phyloP scores from a whole-genome alignment of 1,140 invertebrate species.

The Temnothorax curvispinosus region DNA sequence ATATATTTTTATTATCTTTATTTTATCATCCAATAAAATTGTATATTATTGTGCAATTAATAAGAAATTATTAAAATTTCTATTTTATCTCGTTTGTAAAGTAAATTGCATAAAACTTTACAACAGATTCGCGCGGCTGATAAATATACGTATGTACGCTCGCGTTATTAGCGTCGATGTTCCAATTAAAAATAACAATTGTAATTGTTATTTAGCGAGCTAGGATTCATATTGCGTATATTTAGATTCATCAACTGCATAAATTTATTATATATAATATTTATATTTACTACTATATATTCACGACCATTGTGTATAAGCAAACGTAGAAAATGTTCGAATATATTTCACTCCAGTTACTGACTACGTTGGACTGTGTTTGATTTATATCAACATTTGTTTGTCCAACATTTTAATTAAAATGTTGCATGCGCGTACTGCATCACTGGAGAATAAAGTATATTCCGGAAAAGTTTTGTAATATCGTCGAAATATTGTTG shows the following conservation, averaged over 20 bases:
- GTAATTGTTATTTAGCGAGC: neutral
- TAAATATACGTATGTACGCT: neutral
- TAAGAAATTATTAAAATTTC: neutral
- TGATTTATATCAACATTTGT: slow-evolving; percentile 48
- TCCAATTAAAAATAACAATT: neutral
- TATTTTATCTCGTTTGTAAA: neutral
- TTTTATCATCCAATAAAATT: neutral
- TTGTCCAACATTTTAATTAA: slow-evolving; percentile 51
- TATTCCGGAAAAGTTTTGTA: slow-evolving; percentile 47
- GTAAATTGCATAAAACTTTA: neutral
- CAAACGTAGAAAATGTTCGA: slow-evolving; percentile 24
- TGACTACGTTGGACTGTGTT: slow-evolving; percentile 16
- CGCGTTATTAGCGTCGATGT: neutral
- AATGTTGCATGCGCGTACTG: slow-evolving; percentile 41
- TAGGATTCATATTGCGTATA: neutral
- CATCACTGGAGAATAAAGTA: slow-evolving; percentile 4
- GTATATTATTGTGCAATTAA: neutral
- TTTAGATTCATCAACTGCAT: neutral
- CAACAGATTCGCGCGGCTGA: neutral
- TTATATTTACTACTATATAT: slow-evolving; percentile 19
- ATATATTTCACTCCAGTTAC: slow-evolving; percentile 35
- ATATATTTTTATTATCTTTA: neutral
- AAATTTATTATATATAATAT: slow-evolving; percentile 7
- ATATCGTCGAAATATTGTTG: slow-evolving; percentile 30
- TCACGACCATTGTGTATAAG: slow-evolving; percentile 2